A percentile compares a stretch with the other conserved stretches of the same genome.
Conservation (phyloP, 2,113 vertebrate species). For the Corythornis cristatus region DNA sequence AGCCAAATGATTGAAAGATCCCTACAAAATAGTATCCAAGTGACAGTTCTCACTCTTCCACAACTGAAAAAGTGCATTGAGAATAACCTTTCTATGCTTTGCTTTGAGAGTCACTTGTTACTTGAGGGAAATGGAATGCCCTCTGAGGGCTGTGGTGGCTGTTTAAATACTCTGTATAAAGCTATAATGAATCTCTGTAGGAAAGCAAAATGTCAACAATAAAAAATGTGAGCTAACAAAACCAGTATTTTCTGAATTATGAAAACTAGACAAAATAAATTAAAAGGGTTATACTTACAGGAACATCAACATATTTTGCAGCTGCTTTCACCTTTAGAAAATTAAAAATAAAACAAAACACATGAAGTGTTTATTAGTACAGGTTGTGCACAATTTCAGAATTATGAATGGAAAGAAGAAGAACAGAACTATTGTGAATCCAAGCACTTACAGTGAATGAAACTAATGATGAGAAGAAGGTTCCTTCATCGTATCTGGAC, state of each 20-base stretch:
- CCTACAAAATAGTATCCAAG: background rate
- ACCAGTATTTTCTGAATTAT: background rate
- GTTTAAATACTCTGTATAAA: conserved; percentile 46
- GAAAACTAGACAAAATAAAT: conserved; percentile 19
- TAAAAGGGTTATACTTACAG: conserved; percentile 83
- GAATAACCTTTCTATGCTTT: conserved; percentile 60
- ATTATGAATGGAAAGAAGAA: background rate
- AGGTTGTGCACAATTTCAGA: background rate
- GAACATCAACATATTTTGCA: conserved; percentile 96
- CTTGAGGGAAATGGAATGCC: conserved; percentile 63
- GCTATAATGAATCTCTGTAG: conserved; percentile 46
- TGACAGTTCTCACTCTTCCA: conserved; percentile 34
- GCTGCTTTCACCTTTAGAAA: conserved; percentile 91
- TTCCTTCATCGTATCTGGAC: conserved; percentile 95
- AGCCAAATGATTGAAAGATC: background rate
- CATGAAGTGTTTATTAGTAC: conserved; percentile 39
- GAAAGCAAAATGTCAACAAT: conserved; percentile 57
- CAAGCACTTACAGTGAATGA: conserved; percentile 95
- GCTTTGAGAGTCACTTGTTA: conserved; percentile 42
- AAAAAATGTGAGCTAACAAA: background rate
- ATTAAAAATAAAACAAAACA: conserved; percentile 65
- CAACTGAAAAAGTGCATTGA: conserved; percentile 66
- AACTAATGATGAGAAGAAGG: conserved; percentile 95
- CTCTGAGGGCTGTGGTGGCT: conserved; percentile 45
- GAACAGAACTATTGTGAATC: background rate